These are phyloP conservation scores for Aurelia sp. DNA, from an alignment of 30 jellyfish, hydroid and myxozoan genomes.

Conservation along the genomic window DNA sequence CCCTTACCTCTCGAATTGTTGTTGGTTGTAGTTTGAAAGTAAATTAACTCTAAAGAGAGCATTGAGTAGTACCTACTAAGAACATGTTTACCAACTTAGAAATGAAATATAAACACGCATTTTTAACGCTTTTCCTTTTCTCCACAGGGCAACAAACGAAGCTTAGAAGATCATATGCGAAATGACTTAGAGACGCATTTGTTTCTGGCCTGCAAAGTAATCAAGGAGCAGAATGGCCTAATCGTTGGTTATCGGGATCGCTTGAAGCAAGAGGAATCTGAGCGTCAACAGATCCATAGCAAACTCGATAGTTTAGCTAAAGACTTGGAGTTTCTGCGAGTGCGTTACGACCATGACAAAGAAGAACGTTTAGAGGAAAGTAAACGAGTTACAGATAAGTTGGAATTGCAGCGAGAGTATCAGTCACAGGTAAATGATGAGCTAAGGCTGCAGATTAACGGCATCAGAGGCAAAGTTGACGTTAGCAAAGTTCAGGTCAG, in stretches of 20 bases:
- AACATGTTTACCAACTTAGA: too few species aligned
- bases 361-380: slow-evolving; percentile 72
- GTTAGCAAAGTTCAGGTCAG: slow-evolving; percentile 26
- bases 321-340: slow-evolving; percentile 69
- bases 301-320: slow-evolving; percentile 67
- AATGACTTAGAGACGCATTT: slow-evolving; percentile 78
- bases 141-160: slow-evolving; percentile 67
- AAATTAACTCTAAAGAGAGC: too few species aligned
- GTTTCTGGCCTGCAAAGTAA: slow-evolving; percentile 75
- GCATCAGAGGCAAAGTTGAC: slow-evolving; percentile 70
- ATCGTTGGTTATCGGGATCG: slow-evolving; percentile 72
- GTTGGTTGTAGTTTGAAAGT: too few species aligned
- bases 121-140: background rate
- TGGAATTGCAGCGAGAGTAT: slow-evolving; percentile 83
- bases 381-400: slow-evolving; percentile 57
- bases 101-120: background rate
- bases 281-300: slow-evolving; percentile 55
- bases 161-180: slow-evolving; percentile 79
- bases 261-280: slow-evolving; percentile 68
- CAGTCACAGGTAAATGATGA: slow-evolving; percentile 94
- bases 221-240: slow-evolving; percentile 79
- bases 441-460: slow-evolving; percentile 88
- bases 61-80: too few species aligned
- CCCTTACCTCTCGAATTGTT: too few species aligned
- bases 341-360: slow-evolving; percentile 64